Evolutionary conservation across 2,113 vertebrate genomes (phyloP), one percentile per base, ranked within the genome.

Genomic region (Elanus axillaris): DNA sequence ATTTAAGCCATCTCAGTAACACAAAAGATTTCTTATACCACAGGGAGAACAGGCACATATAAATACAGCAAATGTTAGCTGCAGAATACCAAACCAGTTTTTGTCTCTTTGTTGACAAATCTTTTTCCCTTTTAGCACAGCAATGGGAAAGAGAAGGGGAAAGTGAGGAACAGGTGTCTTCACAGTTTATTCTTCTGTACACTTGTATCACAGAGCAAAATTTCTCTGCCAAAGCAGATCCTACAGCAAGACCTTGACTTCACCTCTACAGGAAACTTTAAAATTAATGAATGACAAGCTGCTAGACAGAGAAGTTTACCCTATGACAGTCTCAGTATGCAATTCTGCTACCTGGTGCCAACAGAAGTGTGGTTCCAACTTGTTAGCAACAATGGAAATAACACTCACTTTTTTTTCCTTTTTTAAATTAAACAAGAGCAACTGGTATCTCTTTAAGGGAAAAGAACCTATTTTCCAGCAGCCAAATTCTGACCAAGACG

Each of bases 141-240:
- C 20, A 75, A 85, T 3, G 3, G 31, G 23, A 93, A 88, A 86
- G 31, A 47, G 26, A 91, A 89, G 16, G 7, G 5, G 36, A 74
- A 56, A 72, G 7, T 1, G 1, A 82, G 13, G 13, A 90, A 76
- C 0, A 8, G n/a, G 4, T 3, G 19, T 3, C 3, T 60, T 55
- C 5, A 8, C 64, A 77, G 16, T 58, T 80, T 45, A 15, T 32
- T 73, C 12, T 52, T 38, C 53, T n/a, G 14, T 14, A 52, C 40
- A 25, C 3, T 42, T 36, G 13, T 27, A 8, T 19, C 56, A 50
- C 14, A 68, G 12, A 80, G 5, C 5, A 86, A 67, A 64, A 60
- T n/a, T 82, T 20, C 64, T 68, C 87, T 56, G 47, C 53, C 21
- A 42, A 56, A 78, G 64, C 40, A 87, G 38, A 56, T 43, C 5